phyloP scores from a whole-genome alignment of 2,113 vertebrate genomes.

The Suncus etruscus region DNA sequence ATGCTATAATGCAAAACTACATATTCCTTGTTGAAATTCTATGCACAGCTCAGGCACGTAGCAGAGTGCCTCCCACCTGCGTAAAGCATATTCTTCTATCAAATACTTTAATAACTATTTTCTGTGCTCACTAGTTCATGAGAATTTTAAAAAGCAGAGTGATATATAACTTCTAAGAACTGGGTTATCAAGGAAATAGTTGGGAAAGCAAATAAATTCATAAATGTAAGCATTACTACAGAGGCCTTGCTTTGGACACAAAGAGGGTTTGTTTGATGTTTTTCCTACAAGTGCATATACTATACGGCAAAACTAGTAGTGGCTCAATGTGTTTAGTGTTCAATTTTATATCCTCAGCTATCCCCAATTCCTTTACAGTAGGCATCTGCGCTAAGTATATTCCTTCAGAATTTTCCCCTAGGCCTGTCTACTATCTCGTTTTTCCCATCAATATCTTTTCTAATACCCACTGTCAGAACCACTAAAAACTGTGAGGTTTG shows the following conservation, averaged over 20 bases:
- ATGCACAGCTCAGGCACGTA: not conserved
- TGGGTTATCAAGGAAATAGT: slow-evolving; percentile 24
- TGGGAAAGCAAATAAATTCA: slow-evolving; percentile 8
- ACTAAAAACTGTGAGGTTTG: slow-evolving; percentile 85
- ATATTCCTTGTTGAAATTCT: not conserved
- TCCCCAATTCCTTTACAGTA: slow-evolving; percentile 34
- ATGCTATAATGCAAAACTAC: not conserved
- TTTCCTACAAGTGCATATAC: slow-evolving; percentile 53
- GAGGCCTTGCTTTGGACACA: slow-evolving; percentile 30
- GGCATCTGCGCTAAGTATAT: slow-evolving; percentile 67
- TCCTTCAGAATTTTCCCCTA: slow-evolving; percentile 56
- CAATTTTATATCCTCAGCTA: slow-evolving; percentile 47
- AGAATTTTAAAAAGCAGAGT: slow-evolving; percentile 55
- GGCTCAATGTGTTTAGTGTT: slow-evolving; percentile 79
- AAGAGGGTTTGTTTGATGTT: slow-evolving; percentile 35
- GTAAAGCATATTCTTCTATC: not conserved
- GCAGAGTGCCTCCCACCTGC: not conserved
- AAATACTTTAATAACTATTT: not conserved
- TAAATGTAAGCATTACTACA: slow-evolving; percentile 37
- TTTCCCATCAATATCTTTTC: slow-evolving; percentile 75
- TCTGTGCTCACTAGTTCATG: not conserved
- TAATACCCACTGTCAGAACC: slow-evolving; percentile 82
- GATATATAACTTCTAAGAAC: slow-evolving; percentile 19
- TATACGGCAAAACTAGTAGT: slow-evolving; percentile 62
- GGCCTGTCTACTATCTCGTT: slow-evolving; percentile 61